Evolutionary conservation across 2,113 vertebrate species (phyloP).

Genomic region (Fregetta grallaria): DNA sequence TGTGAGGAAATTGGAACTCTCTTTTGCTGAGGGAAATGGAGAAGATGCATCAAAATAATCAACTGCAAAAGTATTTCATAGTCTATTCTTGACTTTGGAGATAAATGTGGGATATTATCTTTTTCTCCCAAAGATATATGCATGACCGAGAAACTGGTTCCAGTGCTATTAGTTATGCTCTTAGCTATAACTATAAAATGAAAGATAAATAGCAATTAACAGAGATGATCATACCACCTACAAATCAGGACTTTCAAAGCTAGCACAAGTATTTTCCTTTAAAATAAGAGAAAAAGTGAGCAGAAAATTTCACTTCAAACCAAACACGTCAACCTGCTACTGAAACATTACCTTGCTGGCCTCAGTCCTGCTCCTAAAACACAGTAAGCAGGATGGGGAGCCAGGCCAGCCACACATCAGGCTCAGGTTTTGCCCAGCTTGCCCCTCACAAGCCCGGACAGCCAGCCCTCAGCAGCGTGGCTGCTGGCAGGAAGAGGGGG

Average conservation of each 20-base stretch:
- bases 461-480: background rate
- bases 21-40: background rate
- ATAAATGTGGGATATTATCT: background rate
- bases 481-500: background rate
- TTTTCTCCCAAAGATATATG: background rate
- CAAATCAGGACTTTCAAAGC: background rate
- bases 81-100: background rate
- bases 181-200: background rate
- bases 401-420: rapidly evolving
- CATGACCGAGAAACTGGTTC: background rate
- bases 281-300: background rate
- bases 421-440: background rate
- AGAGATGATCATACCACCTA: background rate
- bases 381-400: background rate
- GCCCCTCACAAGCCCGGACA: rapidly evolving
- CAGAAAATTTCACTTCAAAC: background rate
- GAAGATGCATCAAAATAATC: background rate
- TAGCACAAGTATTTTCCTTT: background rate
- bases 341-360: background rate
- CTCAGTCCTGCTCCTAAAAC: background rate
- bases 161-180: background rate
- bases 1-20: background rate
- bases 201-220: background rate
- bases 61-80: background rate
- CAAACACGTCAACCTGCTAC: background rate